Conservation (phyloP, 2,888 invertebrate genomes). For the Plusia festucae region DNA sequence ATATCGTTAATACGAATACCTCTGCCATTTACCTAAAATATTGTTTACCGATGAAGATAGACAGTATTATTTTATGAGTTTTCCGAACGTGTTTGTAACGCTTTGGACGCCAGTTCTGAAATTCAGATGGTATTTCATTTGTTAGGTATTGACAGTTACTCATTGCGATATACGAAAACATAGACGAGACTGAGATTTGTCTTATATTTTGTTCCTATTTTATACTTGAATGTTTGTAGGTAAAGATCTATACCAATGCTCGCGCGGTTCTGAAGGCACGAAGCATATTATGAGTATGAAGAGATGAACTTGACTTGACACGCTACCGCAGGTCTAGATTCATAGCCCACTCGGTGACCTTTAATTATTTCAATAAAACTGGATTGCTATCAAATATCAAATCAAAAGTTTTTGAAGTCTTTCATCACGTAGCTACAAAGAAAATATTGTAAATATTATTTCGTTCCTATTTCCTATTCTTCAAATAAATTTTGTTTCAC, state of each 20-base stretch:
- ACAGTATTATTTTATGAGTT: slow-evolving; percentile 37
- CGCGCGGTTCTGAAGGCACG: no score
- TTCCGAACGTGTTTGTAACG: slow-evolving; percentile 30
- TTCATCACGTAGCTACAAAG: no score
- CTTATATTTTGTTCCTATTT: slow-evolving; percentile 30
- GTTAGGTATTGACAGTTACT: slow-evolving; percentile 39
- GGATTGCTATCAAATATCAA: no score
- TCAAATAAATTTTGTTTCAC: slow-evolving; percentile 5
- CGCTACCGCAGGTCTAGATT: no score
- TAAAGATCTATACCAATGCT: no score
- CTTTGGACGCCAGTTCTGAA: slow-evolving; percentile 25
- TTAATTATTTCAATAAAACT: no score
- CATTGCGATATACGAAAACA: slow-evolving; percentile 31
- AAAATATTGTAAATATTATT: no score
- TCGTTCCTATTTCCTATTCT: slow-evolving; percentile 6
- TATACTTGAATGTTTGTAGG: slow-evolving; percentile 36
- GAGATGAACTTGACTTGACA: no score
- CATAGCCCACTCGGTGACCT: no score
- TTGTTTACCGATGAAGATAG: slow-evolving; percentile 50
- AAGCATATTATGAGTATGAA: no score
- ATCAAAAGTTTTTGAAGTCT: no score
- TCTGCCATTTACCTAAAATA: slow-evolving; percentile 48
- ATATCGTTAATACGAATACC: slow-evolving; percentile 55
- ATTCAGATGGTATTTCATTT: slow-evolving; percentile 22
- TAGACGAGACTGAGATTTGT: slow-evolving; percentile 14